Conservation (phyloP, 2,888 invertebrate genomes). For the Meiosimyza decipiens region DNA sequence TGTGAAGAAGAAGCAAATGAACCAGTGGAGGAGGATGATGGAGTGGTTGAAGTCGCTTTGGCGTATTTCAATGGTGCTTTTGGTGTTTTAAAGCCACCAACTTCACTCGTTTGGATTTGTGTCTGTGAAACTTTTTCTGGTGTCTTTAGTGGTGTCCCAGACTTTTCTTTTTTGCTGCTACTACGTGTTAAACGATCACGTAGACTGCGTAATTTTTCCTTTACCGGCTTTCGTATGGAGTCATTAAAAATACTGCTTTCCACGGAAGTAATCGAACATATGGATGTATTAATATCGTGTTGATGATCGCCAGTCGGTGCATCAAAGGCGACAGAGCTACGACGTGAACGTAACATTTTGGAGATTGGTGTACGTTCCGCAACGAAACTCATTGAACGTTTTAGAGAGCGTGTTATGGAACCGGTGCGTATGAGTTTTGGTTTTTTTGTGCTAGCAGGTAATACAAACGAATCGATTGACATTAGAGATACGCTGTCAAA, state of each 20-base stretch:
- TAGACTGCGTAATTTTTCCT: slow-evolving; percentile 62
- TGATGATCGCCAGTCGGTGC: slow-evolving; percentile 29
- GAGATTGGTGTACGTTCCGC: slow-evolving; percentile 58
- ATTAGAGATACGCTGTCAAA: slow-evolving; percentile 63
- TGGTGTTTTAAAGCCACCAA: slow-evolving; percentile 63
- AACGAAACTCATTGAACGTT: slow-evolving; percentile 66
- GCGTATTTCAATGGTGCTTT: slow-evolving; percentile 56
- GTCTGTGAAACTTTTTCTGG: slow-evolving; percentile 38
- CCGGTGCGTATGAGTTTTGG: slow-evolving; percentile 65
- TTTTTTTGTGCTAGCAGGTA: slow-evolving; percentile 63
- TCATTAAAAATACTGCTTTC: slow-evolving; percentile 64
- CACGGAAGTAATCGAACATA: slow-evolving; percentile 61
- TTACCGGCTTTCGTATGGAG: slow-evolving; percentile 62
- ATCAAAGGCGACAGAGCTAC: slow-evolving; percentile 56
- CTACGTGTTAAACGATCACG: slow-evolving; percentile 62
- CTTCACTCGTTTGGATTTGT: slow-evolving; percentile 39
- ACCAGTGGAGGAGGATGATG: slow-evolving; percentile 22
- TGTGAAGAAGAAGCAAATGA: slow-evolving; percentile 21
- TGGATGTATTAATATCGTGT: slow-evolving; percentile 57
- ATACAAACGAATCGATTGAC: slow-evolving; percentile 63
- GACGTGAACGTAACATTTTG: slow-evolving; percentile 50
- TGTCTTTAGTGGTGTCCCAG: slow-evolving; percentile 26
- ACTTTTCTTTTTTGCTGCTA: slow-evolving; percentile 48
- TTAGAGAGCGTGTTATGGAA: slow-evolving; percentile 63
- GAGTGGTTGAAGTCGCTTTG: slow-evolving; percentile 12